Evolutionary conservation across 2,888 invertebrate species (phyloP).

Genomic region (Dorcus parallelipipedus): DNA sequence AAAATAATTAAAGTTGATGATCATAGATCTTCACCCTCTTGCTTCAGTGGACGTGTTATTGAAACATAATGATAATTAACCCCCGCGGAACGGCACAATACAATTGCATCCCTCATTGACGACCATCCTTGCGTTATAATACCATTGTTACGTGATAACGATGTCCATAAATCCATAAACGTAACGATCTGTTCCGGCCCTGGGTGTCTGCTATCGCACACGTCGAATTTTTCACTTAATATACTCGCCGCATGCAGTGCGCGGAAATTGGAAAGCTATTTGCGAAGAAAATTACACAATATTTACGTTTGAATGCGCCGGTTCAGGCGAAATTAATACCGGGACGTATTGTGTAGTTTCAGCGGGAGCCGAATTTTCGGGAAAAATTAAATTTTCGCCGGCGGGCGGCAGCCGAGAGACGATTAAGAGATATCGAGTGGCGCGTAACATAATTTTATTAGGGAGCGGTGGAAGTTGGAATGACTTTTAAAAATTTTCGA

Average conservation of each 20-base stretch:
- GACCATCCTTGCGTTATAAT: slow-evolving; percentile 28
- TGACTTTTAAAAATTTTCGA: slow-evolving; percentile 8
- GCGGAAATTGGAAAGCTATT: neutral
- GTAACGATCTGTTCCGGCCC: slow-evolving; percentile 41
- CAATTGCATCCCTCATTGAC: slow-evolving; percentile 19
- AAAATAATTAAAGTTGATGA: neutral
- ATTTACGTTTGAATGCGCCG: no score
- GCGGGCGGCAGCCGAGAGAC: neutral
- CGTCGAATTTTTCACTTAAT: slow-evolving; percentile 38
- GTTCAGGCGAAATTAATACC: no score
- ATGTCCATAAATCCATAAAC: slow-evolving; percentile 42
- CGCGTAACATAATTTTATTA: neutral
- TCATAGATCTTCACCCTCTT: neutral
- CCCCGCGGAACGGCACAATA: slow-evolving; percentile 5
- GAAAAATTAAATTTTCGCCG: slow-evolving; percentile 9
- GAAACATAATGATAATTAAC: slow-evolving; percentile 19
- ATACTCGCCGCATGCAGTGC: slow-evolving; percentile 14
- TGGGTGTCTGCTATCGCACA: slow-evolving; percentile 34
- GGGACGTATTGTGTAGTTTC: no score
- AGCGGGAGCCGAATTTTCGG: neutral
- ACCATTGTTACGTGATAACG: slow-evolving; percentile 38
- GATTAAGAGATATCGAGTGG: neutral
- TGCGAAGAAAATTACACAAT: slow-evolving; percentile 1
- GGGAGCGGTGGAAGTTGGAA: neutral
- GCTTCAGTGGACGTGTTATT: slow-evolving; percentile 12